These are phyloP conservation scores for Metellina segmentata DNA, from an alignment of 2,888 invertebrate species.

Conservation along the genomic window DNA sequence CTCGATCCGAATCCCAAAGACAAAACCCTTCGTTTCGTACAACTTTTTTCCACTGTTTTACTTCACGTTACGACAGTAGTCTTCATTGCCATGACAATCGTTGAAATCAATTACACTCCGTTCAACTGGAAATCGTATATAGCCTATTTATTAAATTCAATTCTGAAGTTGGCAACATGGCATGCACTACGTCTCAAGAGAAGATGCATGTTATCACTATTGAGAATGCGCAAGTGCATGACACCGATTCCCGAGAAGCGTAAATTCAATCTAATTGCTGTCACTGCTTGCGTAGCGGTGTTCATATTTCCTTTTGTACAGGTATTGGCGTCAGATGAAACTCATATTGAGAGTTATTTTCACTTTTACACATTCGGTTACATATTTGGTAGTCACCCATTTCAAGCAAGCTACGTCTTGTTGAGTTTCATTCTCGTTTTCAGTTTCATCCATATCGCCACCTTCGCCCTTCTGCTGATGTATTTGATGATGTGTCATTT, in stretches of 20 bases:
- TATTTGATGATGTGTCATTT: background rate
- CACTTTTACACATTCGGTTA: background rate
- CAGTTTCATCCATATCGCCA: background rate
- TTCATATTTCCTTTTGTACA: background rate
- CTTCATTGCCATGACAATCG: background rate
- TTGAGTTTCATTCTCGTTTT: background rate
- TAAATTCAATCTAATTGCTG: background rate
- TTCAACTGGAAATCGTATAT: background rate
- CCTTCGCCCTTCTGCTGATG: background rate
- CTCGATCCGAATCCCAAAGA: background rate
- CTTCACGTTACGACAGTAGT: background rate
- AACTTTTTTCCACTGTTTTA: background rate
- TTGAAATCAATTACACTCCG: background rate
- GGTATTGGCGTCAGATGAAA: background rate
- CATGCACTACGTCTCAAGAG: background rate
- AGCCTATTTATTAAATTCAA: background rate
- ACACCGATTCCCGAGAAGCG: background rate
- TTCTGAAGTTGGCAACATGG: background rate
- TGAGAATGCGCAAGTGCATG: background rate
- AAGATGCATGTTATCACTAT: background rate
- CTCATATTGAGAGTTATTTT: background rate
- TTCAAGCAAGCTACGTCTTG: background rate
- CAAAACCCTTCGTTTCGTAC: background rate
- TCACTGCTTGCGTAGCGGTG: background rate
- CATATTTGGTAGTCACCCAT: background rate